These are phyloP conservation scores for Tenebrio molitor DNA, from an alignment of 1,140 invertebrate genomes.

Conservation along the genomic window DNA sequence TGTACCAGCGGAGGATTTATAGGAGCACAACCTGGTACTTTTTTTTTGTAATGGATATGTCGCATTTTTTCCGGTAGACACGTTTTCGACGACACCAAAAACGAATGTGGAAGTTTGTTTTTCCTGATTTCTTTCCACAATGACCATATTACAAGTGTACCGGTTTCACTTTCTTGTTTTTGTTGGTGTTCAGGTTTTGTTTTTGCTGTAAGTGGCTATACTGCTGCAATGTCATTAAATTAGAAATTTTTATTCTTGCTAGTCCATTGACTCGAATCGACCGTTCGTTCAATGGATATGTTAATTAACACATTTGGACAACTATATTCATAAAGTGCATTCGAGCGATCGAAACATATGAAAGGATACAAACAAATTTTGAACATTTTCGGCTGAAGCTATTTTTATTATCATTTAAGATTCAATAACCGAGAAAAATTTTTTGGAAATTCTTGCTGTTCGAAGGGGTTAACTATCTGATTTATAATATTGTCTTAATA, in stretches of 20 bases:
- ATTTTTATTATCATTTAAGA: no score
- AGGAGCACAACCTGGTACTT: background rate
- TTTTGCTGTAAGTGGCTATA: slow-evolving; percentile 7
- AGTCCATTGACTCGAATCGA: slow-evolving; percentile 1
- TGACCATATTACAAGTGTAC: slow-evolving; percentile 18
- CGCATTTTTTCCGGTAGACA: background rate
- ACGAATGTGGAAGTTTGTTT: slow-evolving; percentile 19
- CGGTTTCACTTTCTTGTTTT: slow-evolving; percentile 27
- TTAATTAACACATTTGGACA: background rate
- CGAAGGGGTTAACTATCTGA: no score
- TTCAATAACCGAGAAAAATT: no score
- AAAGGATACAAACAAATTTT: no score
- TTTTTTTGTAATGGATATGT: slow-evolving; percentile 17
- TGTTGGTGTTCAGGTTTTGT: slow-evolving; percentile 1
- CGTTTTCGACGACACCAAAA: background rate
- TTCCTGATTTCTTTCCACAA: slow-evolving; percentile 10
- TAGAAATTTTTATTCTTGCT: slow-evolving; percentile 9
- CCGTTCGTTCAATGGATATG: background rate
- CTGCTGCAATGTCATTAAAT: background rate
- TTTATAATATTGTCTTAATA: no score
- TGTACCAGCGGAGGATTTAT: background rate
- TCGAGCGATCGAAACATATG: background rate
- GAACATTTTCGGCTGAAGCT: no score
- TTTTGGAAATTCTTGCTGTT: background rate
- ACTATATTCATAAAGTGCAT: background rate